A percentile compares a stretch with the other conserved stretches of the same genome.
phyloP scores from a whole-genome alignment of 2,888 invertebrate genomes.

The Agrilus mali region DNA sequence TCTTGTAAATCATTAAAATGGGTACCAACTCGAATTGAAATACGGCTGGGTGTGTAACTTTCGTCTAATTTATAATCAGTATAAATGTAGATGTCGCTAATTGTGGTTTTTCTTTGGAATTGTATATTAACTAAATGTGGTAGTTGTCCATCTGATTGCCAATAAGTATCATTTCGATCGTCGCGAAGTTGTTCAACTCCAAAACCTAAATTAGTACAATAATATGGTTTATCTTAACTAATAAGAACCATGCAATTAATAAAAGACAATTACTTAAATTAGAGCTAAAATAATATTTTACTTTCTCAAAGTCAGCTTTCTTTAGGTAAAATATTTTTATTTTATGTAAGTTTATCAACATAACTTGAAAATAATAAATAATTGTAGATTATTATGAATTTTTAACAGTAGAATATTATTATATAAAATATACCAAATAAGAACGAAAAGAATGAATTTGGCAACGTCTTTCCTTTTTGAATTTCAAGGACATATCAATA shows the following conservation, averaged over 20 bases:
- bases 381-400: too few relatives aligned
- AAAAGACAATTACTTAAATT: too few relatives aligned
- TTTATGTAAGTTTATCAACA: too few relatives aligned
- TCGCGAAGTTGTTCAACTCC: constrained; percentile 95
- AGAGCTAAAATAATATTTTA: too few relatives aligned
- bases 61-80: constrained; percentile 97
- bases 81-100: constrained; percentile 91
- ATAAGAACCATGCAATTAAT: neutral
- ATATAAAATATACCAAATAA: too few relatives aligned
- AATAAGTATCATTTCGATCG: constrained; percentile 93
- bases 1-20: constrained; percentile 96
- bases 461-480: too few relatives aligned
- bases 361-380: too few relatives aligned
- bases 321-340: too few relatives aligned
- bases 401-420: too few relatives aligned
- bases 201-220: constrained; percentile 53
- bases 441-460: too few relatives aligned
- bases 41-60: constrained; percentile 94
- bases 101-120: constrained; percentile 87
- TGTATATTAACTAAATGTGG: constrained; percentile 97
- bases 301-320: too few relatives aligned
- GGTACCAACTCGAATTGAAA: constrained; percentile 85
- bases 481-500: too few relatives aligned
- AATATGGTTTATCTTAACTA: neutral
- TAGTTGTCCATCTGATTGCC: constrained; percentile 98